These are phyloP conservation scores for Laupala kohalensis DNA, from an alignment of 1,140 invertebrate genomes.

Conservation along the genomic window DNA sequence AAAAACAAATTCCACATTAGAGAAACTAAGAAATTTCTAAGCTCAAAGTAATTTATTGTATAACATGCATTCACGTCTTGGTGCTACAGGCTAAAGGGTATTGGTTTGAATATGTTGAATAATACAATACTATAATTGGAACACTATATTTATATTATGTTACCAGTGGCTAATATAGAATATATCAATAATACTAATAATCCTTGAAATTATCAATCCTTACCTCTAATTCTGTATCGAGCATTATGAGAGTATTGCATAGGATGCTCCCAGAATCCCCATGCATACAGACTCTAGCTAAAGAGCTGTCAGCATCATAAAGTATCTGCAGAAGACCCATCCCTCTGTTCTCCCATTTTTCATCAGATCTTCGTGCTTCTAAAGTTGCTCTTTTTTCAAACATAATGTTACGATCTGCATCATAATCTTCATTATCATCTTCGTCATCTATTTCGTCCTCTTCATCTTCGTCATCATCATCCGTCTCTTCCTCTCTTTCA, in stretches of 20 bases:
- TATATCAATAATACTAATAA: too few relatives aligned
- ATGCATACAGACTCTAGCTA: slow-evolving; percentile 30
- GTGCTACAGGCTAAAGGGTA: too few relatives aligned
- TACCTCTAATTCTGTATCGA: slow-evolving; percentile 31
- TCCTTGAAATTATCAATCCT: too few relatives aligned
- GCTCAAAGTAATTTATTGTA: too few relatives aligned
- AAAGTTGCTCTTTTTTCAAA: slow-evolving; percentile 12
- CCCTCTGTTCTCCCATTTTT: slow-evolving; percentile 24
- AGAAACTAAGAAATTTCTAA: too few relatives aligned
- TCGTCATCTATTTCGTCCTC: slow-evolving; percentile 16
- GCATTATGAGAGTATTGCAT: slow-evolving; percentile 36
- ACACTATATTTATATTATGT: too few relatives aligned
- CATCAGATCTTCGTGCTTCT: slow-evolving; percentile 13
- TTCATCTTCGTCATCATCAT: slow-evolving; percentile 24
- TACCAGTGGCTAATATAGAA: too few relatives aligned
- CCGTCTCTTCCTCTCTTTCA: neutral
- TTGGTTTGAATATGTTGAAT: too few relatives aligned
- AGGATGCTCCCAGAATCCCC: slow-evolving; percentile 27
- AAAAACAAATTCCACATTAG: too few relatives aligned
- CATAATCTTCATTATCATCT: slow-evolving; percentile 23
- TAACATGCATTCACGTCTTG: too few relatives aligned
- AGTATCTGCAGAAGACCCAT: slow-evolving; percentile 32
- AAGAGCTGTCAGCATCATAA: slow-evolving; percentile 34
- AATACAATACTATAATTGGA: too few relatives aligned
- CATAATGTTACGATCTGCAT: slow-evolving; percentile 20